Evolutionary conservation across 2,888 invertebrate species (phyloP), one percentile per base, ranked within the genome.

Genomic region (Heliconius erato): DNA sequence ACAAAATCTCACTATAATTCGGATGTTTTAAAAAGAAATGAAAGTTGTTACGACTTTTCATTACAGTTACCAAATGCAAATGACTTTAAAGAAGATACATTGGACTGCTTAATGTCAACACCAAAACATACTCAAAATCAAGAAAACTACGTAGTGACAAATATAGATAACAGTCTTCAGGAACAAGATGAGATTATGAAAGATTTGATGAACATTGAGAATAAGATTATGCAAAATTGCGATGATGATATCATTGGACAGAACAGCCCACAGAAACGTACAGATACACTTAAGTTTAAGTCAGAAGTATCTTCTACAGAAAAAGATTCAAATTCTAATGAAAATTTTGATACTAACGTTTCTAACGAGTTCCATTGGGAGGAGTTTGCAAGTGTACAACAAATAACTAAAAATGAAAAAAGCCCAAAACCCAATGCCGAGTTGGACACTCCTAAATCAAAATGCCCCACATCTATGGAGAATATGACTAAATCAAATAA

Each of bases 161-260:
- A 91, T 81, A 84, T 91, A 26, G 91, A 92, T 28, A 92, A 92
- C 84, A 84, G 89, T 83, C 90, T 90, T 77, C 91, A 93, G 85
- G 95, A 94, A 82, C 91, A 93, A 85, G 95, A 94, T 82, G 93
- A 94, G 88, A 94, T 95, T 67, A 95, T 95, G 83, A 93, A 95
- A 87, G 95, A 95, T 87, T 88, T 95, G 80, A 93, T 95, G 92
- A 95, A 94, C 83, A 94, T 95, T 86, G 95, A 95, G 87, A 92
- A 91, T 81, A 94, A 92, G 84, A 93, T 95, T 83, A 89, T 92
- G 86, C 86, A 88, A 54, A 88, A 89, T 44, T 89, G 87, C 82
- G 86, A 89, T 81, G 82, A 87, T 40, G 84, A 87, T 63, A 86
- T 83, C 59, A 87, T 89, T 35, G 87, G 88, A 40, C 86, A 86